A percentile compares a stretch with the other conserved stretches of the same genome.
Evolutionary conservation across 2,113 vertebrate species (phyloP).

Genomic region (Coreoperca whiteheadi): DNA sequence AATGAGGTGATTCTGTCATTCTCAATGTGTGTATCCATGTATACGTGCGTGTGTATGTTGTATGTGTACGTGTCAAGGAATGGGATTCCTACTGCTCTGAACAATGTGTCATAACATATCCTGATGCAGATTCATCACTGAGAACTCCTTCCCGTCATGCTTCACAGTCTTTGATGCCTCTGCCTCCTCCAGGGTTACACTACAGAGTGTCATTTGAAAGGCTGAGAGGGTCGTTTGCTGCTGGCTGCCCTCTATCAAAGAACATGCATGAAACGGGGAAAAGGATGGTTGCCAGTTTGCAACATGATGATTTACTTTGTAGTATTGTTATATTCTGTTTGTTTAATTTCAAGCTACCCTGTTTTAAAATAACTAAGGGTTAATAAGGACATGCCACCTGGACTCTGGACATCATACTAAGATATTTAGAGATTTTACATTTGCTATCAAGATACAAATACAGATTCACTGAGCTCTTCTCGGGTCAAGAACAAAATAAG

Average conservation of each 20-base stretch:
- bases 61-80: slow-evolving; percentile 14
- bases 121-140: slow-evolving; percentile 62
- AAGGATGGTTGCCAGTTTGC: not conserved
- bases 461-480: not conserved
- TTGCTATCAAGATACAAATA: not conserved
- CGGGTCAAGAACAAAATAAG: not conserved
- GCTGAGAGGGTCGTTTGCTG: slow-evolving; percentile 43
- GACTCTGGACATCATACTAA: not conserved
- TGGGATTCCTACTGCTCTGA: slow-evolving; percentile 29
- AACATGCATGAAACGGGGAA: slow-evolving; percentile 13
- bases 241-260: slow-evolving; percentile 55
- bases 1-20: slow-evolving; percentile 20
- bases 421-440: not conserved
- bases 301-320: not conserved
- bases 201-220: slow-evolving; percentile 41
- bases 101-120: slow-evolving; percentile 59
- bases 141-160: slow-evolving; percentile 50
- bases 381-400: not conserved
- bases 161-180: slow-evolving; percentile 54
- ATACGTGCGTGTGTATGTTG: not conserved
- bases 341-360: not conserved
- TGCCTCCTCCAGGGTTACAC: slow-evolving; percentile 32
- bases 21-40: slow-evolving; percentile 23
- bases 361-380: not conserved
- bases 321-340: not conserved